Percentiles rank a stretch among this genome's conserved stretches.
phyloP scores from a whole-genome alignment of 1,140 invertebrate genomes.

The Pectinophora gossypiella region DNA sequence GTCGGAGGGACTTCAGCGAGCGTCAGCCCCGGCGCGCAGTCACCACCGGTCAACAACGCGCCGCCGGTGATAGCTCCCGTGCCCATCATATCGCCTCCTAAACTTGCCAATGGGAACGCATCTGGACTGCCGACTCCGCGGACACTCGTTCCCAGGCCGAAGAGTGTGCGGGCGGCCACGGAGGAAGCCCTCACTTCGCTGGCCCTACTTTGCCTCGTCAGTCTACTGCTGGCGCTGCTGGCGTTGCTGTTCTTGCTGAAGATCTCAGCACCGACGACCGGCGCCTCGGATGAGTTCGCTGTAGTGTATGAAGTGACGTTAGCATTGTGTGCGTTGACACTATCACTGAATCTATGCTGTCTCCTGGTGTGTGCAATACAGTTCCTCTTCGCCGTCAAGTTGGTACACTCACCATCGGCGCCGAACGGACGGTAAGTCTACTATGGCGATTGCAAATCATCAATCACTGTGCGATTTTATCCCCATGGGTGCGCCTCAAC shows the following conservation, averaged over 20 bases:
- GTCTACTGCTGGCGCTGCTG: conserved; percentile 86
- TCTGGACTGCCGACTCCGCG: conserved; percentile 71
- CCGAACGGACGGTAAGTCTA: conserved; percentile 73
- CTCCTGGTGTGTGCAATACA: conserved; percentile 95
- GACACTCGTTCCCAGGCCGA: conserved; percentile 41
- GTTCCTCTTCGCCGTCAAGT: conserved; percentile 94
- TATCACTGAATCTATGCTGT: conserved; percentile 92
- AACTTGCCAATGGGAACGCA: conserved; percentile 66
- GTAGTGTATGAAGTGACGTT: conserved; percentile 94
- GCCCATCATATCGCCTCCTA: conserved; percentile 49
- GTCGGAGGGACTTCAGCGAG: conserved; percentile 78
- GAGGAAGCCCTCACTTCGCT: conserved; percentile 90
- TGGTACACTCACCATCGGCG: conserved; percentile 84
- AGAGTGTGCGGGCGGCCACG: conserved; percentile 77
- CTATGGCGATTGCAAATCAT: conserved; percentile 12
- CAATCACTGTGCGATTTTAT: conserved; percentile 30
- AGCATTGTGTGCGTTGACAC: conserved; percentile 89
- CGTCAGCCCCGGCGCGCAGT: conserved; percentile 68
- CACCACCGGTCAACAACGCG: conserved; percentile 32
- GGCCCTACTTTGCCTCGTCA: conserved; percentile 89
- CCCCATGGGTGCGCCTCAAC: conserved; percentile 32
- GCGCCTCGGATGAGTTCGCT: conserved; percentile 86
- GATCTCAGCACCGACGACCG: conserved; percentile 82
- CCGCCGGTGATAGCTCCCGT: conserved; percentile 44
- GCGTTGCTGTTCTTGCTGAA: conserved; percentile 90